Evolutionary conservation across 2,797 vertebrate species (phyloP).

Genomic region (Poeciliopsis infans): DNA sequence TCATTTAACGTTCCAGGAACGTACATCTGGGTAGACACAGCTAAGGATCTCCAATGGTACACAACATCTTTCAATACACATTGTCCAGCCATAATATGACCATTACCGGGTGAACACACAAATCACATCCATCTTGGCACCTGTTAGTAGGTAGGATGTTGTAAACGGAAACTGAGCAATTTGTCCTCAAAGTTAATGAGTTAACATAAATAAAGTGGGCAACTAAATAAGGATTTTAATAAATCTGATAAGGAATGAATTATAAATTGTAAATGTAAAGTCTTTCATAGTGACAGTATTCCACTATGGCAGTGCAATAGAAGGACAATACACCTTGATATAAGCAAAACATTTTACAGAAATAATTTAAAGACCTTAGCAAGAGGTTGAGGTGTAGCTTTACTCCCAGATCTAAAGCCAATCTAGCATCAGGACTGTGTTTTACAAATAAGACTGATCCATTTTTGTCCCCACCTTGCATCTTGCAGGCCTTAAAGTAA

Average conservation of each 20-base stretch:
- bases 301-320: not conserved
- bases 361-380: not conserved
- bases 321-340: too few relatives aligned
- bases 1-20: constrained; percentile 92
- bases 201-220: not conserved
- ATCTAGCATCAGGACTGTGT: not conserved
- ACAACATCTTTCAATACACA: not conserved
- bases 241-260: not conserved
- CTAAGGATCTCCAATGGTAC: constrained; percentile 71
- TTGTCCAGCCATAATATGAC: not conserved
- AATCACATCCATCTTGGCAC: not conserved
- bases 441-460: not conserved
- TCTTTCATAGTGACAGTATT: not conserved
- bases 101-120: not conserved
- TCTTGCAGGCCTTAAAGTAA: not conserved
- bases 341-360: not conserved
- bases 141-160: not conserved
- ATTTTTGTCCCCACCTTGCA: not conserved
- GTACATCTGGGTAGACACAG: constrained; percentile 86
- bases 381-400: not conserved
- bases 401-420: not conserved
- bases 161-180: not conserved
- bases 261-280: not conserved
- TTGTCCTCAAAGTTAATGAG: not conserved
- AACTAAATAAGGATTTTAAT: not conserved